A percentile compares a stretch with the other conserved stretches of the same genome.
These are phyloP conservation scores for Micoletzkya japonica DNA, from an alignment of 2,888 invertebrate genomes.

Conservation along the genomic window DNA sequence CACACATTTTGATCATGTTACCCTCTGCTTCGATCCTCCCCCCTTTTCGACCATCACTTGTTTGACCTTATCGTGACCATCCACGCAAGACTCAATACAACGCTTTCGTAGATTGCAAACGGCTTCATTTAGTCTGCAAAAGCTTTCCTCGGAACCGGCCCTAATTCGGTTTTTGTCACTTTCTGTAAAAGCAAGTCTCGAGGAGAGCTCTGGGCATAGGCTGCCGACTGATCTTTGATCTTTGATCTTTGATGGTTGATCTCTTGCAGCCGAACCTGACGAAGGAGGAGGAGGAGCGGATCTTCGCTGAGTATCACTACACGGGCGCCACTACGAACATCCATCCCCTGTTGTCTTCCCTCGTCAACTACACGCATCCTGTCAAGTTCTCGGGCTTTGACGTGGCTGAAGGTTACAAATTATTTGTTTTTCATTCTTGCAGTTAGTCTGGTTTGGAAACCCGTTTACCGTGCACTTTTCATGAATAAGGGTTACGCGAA, in stretches of 20 bases:
- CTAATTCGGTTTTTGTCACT: too few species aligned
- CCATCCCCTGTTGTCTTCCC: constrained; percentile 95
- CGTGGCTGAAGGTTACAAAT: constrained; percentile 90
- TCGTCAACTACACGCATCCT: constrained; percentile 99
- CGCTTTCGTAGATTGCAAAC: too few species aligned
- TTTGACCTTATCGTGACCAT: neutral
- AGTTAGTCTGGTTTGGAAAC: too few species aligned
- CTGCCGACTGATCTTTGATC: too few species aligned
- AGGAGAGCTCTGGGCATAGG: too few species aligned
- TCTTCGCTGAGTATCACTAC: constrained; percentile 75
- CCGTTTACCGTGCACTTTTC: too few species aligned
- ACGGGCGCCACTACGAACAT: constrained; percentile 95
- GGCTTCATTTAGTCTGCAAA: too few species aligned
- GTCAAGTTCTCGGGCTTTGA: constrained; percentile 98
- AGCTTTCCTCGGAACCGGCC: too few species aligned
- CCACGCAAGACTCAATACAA: neutral
- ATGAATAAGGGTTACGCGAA: too few species aligned
- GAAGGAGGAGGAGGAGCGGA: constrained; percentile 68
- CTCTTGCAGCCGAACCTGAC: constrained; percentile 63
- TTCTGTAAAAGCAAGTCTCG: too few species aligned
- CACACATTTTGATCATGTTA: neutral
- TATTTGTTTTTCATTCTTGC: too few species aligned
- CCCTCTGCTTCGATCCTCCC: neutral
- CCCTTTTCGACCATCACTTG: constrained; percentile 1
- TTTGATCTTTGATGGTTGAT: constrained; percentile 6